Percentiles rank a stretch among this genome's conserved stretches.
Conservation (phyloP, 2,888 invertebrate species). For the Leucozona laternaria region DNA sequence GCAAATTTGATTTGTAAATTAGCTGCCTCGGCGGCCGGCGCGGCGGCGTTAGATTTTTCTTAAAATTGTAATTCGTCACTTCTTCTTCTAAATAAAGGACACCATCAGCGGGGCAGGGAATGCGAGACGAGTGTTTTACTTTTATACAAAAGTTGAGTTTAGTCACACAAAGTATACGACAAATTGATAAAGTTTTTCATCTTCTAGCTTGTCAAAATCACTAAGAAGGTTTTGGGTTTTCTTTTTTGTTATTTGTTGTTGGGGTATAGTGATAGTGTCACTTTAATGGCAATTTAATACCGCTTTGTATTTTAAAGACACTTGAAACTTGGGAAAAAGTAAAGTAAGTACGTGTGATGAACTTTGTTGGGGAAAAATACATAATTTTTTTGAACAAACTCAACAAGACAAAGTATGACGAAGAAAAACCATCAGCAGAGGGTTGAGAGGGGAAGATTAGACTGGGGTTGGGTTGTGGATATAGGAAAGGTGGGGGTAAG, state of each 20-base stretch:
- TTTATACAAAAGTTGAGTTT: not conserved
- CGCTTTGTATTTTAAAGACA: conserved; percentile 29
- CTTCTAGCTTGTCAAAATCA: conserved; percentile 19
- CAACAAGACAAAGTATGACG: conserved; percentile 21
- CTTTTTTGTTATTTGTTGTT: not conserved
- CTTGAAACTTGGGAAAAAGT: conserved; percentile 8
- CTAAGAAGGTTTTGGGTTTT: not conserved
- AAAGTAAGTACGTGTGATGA: conserved; percentile 36
- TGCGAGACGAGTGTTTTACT: not conserved
- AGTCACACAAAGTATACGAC: conserved; percentile 57
- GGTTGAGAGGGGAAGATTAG: too few species aligned
- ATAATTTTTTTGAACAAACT: conserved; percentile 27
- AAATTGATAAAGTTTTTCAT: conserved; percentile 67
- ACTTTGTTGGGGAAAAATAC: conserved; percentile 1
- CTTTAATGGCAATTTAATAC: conserved; percentile 43
- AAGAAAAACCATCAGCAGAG: not conserved
- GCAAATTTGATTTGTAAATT: conserved; percentile 63
- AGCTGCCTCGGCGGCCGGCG: conserved; percentile 27
- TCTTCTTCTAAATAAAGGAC: not conserved
- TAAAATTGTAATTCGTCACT: conserved; percentile 22
- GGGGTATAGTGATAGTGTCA: conserved; percentile 21
- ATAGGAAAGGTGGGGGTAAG: too few species aligned
- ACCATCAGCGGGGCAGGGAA: not conserved
- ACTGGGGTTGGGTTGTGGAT: too few species aligned
- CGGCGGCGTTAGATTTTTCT: conserved; percentile 8